Percentiles rank a stretch among this genome's conserved stretches.
phyloP scores from a whole-genome alignment of 2,797 vertebrate genomes.

The Chaenodraco wilsoni region DNA sequence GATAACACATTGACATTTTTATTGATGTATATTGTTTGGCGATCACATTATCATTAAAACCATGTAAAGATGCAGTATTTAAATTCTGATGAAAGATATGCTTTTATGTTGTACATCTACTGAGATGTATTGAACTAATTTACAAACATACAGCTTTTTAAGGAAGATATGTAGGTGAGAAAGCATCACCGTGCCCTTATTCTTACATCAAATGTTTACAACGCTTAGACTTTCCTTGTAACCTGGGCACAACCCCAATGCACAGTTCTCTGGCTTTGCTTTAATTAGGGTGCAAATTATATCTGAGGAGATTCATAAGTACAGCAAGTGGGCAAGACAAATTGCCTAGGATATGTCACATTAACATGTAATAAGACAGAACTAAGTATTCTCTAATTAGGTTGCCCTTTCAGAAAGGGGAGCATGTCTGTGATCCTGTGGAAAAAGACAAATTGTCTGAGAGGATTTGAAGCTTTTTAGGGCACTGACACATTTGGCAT shows the following conservation, averaged over 20 bases:
- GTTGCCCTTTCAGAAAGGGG: constrained; percentile 69
- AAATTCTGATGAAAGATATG: background rate
- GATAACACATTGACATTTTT: background rate
- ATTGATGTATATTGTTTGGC: background rate
- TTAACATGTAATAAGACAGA: constrained; percentile 81
- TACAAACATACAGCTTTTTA: background rate
- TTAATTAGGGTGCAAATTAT: constrained; percentile 67
- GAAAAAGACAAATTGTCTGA: constrained; percentile 62
- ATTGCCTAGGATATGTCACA: constrained; percentile 78
- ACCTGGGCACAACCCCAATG: constrained; percentile 11
- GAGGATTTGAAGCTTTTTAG: constrained; percentile 50
- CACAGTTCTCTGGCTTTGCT: constrained; percentile 35
- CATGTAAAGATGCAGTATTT: background rate
- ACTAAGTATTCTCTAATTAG: constrained; percentile 76
- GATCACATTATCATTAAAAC: background rate
- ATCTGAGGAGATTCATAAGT: constrained; percentile 60
- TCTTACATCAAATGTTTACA: constrained; percentile 13
- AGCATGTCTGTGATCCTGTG: constrained; percentile 52
- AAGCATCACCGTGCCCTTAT: too few species aligned
- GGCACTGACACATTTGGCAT: constrained; percentile 27
- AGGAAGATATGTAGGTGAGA: background rate
- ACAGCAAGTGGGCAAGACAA: constrained; percentile 69
- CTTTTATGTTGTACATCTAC: constrained; percentile 11
- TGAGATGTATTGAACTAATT: constrained; percentile 12
- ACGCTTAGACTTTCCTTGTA: background rate